Conservation (phyloP, 2,113 vertebrate species). For the Eurypyga helias region DNA sequence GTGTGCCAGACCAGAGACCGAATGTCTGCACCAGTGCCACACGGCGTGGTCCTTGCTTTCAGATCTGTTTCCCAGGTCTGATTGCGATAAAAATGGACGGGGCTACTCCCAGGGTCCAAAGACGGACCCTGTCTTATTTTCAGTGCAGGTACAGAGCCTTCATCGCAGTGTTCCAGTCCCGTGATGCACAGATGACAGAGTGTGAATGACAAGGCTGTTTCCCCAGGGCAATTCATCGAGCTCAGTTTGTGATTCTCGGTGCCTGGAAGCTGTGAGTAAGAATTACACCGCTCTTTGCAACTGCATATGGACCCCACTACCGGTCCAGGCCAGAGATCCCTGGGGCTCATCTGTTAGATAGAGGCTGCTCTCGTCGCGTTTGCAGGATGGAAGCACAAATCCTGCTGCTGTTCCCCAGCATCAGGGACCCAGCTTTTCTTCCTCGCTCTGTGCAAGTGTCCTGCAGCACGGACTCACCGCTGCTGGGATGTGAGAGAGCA, state of each 20-base stretch:
- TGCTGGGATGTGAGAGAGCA: neutral
- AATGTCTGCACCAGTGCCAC: neutral
- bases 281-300: neutral
- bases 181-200: constrained; percentile 59
- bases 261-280: neutral
- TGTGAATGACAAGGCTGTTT: constrained; percentile 68
- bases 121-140: neutral
- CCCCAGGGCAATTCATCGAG: constrained; percentile 49
- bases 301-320: neutral
- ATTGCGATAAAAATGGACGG: neutral
- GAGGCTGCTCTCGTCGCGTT: neutral
- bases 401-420: neutral
- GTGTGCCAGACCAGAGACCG: neutral
- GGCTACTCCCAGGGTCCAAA: neutral
- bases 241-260: constrained; percentile 35
- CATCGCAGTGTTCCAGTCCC: neutral
- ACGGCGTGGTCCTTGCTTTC: neutral
- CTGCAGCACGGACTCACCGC: rapidly evolving
- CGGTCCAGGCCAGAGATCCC: neutral
- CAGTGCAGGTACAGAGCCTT: neutral
- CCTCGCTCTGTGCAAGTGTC: neutral
- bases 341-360: neutral
- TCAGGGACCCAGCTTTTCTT: neutral
- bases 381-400: neutral
- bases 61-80: neutral